Percentiles rank a stretch among this genome's conserved stretches.
These are phyloP conservation scores for Lucilia cuprina DNA, from an alignment of 1,140 invertebrate genomes.

Conservation along the genomic window DNA sequence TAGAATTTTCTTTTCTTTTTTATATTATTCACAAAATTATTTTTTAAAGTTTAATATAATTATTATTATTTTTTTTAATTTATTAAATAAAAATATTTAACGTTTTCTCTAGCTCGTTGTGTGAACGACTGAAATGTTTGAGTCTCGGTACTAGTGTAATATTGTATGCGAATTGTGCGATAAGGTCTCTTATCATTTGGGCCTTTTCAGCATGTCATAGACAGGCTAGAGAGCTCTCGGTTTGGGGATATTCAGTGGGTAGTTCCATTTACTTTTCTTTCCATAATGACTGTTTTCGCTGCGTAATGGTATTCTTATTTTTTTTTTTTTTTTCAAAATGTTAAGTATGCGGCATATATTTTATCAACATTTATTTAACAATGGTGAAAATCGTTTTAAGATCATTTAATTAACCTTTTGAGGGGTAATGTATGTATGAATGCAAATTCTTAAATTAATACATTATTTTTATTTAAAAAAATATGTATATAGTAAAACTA, in stretches of 20 bases:
- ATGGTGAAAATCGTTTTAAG: not conserved
- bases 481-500: too few species aligned
- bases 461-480: too few species aligned
- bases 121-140: conserved; percentile 24
- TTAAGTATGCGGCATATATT: not conserved
- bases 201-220: conserved; percentile 17
- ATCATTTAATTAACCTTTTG: not conserved
- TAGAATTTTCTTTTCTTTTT: not conserved
- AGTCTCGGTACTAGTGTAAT: conserved; percentile 18
- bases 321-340: not conserved
- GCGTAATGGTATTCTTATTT: not conserved
- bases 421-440: not conserved
- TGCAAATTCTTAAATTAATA: too few species aligned
- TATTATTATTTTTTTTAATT: not conserved
- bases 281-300: conserved; percentile 15
- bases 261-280: conserved; percentile 22
- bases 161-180: conserved; percentile 31
- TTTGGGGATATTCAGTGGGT: conserved; percentile 3
- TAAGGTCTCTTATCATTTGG: conserved; percentile 28
- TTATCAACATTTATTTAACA: not conserved
- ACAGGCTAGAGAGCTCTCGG: conserved; percentile 13
- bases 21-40: not conserved
- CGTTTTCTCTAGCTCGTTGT: conserved; percentile 26
- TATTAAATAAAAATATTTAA: conserved; percentile 9
- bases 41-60: not conserved